These are phyloP conservation scores for Oceanodroma leucorhoa DNA, from an alignment of 2,797 vertebrate species.

Conservation along the genomic window DNA sequence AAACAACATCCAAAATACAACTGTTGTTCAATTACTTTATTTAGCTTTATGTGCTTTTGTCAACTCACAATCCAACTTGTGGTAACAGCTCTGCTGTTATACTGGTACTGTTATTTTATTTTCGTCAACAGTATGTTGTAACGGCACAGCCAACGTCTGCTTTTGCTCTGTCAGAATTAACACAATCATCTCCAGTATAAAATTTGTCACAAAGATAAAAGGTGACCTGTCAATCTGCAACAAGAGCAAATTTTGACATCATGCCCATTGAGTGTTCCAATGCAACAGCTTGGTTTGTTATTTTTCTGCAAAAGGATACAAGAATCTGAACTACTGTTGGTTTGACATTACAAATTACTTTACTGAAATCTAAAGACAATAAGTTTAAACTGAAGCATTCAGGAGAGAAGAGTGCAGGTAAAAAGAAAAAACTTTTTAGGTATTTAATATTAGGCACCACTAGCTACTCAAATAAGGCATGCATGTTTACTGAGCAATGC, in stretches of 20 bases:
- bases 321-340: not conserved
- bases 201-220: not conserved
- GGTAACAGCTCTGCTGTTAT: not conserved
- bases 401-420: not conserved
- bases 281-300: not conserved
- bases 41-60: not conserved
- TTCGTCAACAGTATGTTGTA: not conserved
- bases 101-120: not conserved
- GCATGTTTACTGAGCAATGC: not conserved
- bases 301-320: not conserved
- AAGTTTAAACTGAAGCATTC: not conserved
- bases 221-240: not conserved
- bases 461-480: not conserved
- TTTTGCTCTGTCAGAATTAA: not conserved
- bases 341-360: not conserved
- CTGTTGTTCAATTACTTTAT: not conserved
- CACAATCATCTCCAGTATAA: not conserved
- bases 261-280: not conserved
- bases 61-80: not conserved
- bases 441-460: not conserved
- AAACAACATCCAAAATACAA: not conserved
- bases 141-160: not conserved
- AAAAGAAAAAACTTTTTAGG: not conserved
- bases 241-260: not conserved
- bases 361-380: not conserved